Percentiles rank a stretch among this genome's conserved stretches.
Evolutionary conservation across 1,140 invertebrate species (phyloP).

Genomic region (Cydia splendana): DNA sequence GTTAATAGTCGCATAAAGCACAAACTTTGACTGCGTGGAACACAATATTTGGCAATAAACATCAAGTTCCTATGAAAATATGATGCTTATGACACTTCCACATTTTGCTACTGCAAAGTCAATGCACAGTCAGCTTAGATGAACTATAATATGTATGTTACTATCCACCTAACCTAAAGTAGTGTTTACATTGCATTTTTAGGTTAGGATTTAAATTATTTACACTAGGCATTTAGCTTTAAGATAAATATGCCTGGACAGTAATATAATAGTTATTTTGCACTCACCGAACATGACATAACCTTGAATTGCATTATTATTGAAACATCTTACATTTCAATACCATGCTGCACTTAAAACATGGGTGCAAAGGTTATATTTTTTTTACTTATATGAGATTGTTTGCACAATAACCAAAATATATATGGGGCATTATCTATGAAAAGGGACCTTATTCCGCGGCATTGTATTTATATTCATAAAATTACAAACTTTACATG

Average conservation of each 20-base stretch:
- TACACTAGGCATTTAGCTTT: background rate
- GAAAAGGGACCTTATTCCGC: too few species aligned
- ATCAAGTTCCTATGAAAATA: too few species aligned
- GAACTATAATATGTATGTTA: background rate
- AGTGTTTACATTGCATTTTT: background rate
- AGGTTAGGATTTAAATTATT: background rate
- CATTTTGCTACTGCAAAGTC: too few species aligned
- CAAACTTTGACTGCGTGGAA: too few species aligned
- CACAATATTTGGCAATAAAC: too few species aligned
- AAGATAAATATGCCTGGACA: background rate
- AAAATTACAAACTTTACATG: too few species aligned
- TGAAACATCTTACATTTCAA: background rate
- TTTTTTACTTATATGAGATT: background rate
- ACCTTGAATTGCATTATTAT: background rate
- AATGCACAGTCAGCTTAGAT: too few species aligned
- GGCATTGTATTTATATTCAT: too few species aligned
- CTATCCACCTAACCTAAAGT: background rate
- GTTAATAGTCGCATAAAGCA: too few species aligned
- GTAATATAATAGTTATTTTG: background rate
- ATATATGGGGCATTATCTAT: too few species aligned
- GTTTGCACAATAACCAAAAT: background rate
- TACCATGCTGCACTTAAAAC: background rate
- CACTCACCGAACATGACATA: background rate
- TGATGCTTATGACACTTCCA: too few species aligned
- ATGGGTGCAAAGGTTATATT: constrained; percentile 9